Evolutionary conservation across 2,797 vertebrate genomes (phyloP), one percentile per base, ranked within the genome.

Genomic region (Pantherophis vulpinus): DNA sequence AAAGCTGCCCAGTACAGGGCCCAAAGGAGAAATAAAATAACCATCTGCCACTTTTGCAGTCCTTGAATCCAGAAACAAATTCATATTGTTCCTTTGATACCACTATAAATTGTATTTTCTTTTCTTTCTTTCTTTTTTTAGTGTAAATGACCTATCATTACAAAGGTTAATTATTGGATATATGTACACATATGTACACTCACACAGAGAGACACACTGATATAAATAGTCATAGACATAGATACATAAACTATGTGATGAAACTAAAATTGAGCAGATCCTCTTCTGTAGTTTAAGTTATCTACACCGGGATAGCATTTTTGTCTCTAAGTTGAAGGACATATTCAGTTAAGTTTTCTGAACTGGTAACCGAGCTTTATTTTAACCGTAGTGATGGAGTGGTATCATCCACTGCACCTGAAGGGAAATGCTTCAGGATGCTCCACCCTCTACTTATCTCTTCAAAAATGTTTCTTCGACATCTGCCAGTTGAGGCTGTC

Each of bases 11-110:
- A 42, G 90, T 58, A 63, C n/a, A 83, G 60, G 70, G 55, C 47
- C 32, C 90, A 91, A 91, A 93, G 90, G 66, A 91, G n/a, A 89
- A 86, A 47, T 93, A 83, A 92, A 93, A 79, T 37, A 91, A 25
- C 87, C 90, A 89, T 74, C 90, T 91, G 90, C 86, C 51, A 56
- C n/a, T 79, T 79, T 37, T 61, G 56, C 55, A 88, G 14, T 91
- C 90, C 63, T n/a, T 91, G 63, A 91, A 88, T 79, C 56, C 63
- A 88, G 42, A n/a, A 88, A 88, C 86, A 86, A 93, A 56, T 63
- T 93, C 83, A 42, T 58, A 25, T 66, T 20, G 66, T 91, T 42
- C 56, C 90, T 88, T 79, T 91, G 58, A 91, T 47, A 91, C 56
- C 18, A 42, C 23, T 60, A 56, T 70, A 47, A 74, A n/a, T 5